A percentile compares a stretch with the other conserved stretches of the same genome.
Evolutionary conservation across 53 echinoderm and acorn worm genomes (phyloP).

Genomic region (Astropecten irregularis): DNA sequence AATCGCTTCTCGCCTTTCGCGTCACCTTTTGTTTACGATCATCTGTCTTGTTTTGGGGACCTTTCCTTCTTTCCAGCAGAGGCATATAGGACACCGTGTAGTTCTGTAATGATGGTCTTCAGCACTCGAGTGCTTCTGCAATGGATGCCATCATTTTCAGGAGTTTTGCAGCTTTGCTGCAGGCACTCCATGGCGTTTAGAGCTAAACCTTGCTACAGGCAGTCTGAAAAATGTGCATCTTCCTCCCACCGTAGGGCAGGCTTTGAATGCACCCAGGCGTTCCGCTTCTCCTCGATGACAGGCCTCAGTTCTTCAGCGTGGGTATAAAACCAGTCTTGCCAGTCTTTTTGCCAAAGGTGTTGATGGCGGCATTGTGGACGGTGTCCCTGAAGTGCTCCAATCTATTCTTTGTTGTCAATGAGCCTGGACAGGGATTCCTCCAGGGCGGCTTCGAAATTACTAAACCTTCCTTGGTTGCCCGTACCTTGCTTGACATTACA

Average conservation of each 20-base stretch:
- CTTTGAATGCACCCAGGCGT: neutral
- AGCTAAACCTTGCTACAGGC: too few species aligned
- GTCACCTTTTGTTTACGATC: conserved; percentile 55
- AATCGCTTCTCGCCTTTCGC: too few species aligned
- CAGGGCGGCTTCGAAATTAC: too few species aligned
- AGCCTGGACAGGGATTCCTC: too few species aligned
- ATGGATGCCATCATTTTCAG: conserved; percentile 38
- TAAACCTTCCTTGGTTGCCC: too few species aligned
- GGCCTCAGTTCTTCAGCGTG: neutral
- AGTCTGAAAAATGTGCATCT: neutral
- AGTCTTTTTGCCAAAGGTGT: neutral
- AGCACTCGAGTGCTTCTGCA: neutral
- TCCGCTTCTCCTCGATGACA: neutral
- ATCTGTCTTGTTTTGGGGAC: conserved; percentile 54
- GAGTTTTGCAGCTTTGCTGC: conserved; percentile 32
- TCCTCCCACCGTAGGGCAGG: neutral
- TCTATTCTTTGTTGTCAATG: too few species aligned
- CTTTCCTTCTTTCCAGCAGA: conserved; percentile 51
- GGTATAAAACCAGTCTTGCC: neutral
- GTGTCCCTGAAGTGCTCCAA: too few species aligned
- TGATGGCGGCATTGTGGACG: neutral
- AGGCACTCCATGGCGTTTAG: neutral
- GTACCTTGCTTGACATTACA: conserved; percentile 14
- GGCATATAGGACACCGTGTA: conserved; percentile 54
- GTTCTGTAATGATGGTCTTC: too few species aligned